These are phyloP conservation scores for Nilaparvata lugens DNA, from an alignment of 1,140 invertebrate genomes.

Conservation along the genomic window DNA sequence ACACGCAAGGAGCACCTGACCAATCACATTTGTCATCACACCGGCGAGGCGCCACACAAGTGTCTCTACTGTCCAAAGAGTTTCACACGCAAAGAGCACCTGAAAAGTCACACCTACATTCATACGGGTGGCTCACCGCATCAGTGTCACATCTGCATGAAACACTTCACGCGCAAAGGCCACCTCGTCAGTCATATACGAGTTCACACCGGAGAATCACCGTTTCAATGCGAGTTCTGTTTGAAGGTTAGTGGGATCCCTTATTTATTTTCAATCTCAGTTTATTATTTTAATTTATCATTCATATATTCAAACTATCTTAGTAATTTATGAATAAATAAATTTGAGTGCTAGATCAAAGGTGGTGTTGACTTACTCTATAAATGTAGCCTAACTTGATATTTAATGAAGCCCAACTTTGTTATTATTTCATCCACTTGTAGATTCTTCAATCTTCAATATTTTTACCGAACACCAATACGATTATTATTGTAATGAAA, in stretches of 20 bases:
- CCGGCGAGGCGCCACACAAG: slow-evolving; percentile 63
- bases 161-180: slow-evolving; percentile 28
- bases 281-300: slow-evolving; percentile 31
- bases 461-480: too few relatives aligned
- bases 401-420: slow-evolving; percentile 68
- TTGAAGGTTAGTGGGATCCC: slow-evolving; percentile 54
- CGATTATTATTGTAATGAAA: too few relatives aligned
- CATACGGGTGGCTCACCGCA: slow-evolving; percentile 61
- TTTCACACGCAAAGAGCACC: slow-evolving; percentile 65
- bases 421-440: slow-evolving; percentile 38
- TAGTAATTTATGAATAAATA: slow-evolving; percentile 58
- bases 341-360: slow-evolving; percentile 51
- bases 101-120: slow-evolving; percentile 64
- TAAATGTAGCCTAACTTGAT: slow-evolving; percentile 61
- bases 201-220: slow-evolving; percentile 47
- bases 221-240: slow-evolving; percentile 71
- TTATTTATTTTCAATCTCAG: too few relatives aligned
- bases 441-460: too few relatives aligned
- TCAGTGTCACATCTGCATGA: slow-evolving; percentile 66
- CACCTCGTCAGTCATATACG: slow-evolving; percentile 30
- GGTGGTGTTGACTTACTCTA: slow-evolving; percentile 55
- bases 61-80: slow-evolving; percentile 62
- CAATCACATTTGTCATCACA: slow-evolving; percentile 80
- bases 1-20: slow-evolving; percentile 86
- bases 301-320: slow-evolving; percentile 79